phyloP scores from a whole-genome alignment of 2,797 vertebrate genomes.

The Rhyacichthys aspro region DNA sequence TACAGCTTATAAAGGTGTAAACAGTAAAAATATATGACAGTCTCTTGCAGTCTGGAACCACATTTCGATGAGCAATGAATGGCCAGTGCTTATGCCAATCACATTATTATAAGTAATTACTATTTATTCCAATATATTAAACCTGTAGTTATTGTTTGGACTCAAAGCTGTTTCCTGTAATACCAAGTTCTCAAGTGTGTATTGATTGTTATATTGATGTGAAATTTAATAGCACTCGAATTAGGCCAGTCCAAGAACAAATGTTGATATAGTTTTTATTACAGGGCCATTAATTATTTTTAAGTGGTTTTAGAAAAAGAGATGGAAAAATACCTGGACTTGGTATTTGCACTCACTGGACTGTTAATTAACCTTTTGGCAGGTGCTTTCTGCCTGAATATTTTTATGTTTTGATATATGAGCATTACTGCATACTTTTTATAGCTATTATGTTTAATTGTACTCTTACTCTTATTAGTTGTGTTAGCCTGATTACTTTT shows the following conservation, averaged over 20 bases:
- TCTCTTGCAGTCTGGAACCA: neutral
- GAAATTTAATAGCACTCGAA: slow-evolving; percentile 1
- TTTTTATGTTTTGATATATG: too few species aligned
- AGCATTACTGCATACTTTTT: too few species aligned
- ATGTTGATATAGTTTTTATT: neutral
- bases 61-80: neutral
- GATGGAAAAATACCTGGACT: too few species aligned
- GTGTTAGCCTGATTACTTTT: too few species aligned
- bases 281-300: neutral
- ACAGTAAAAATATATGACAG: too few species aligned
- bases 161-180: neutral
- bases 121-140: neutral
- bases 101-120: neutral
- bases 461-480: too few species aligned
- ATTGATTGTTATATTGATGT: slow-evolving; percentile 7
- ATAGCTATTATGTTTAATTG: too few species aligned
- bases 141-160: neutral
- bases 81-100: neutral
- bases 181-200: neutral
- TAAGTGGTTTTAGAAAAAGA: neutral
- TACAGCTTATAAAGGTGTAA: too few species aligned
- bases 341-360: neutral
- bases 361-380: too few species aligned
- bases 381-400: too few species aligned
- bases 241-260: neutral